Conservation (phyloP, 2,888 invertebrate species). For the Drosophila fungiperda region DNA sequence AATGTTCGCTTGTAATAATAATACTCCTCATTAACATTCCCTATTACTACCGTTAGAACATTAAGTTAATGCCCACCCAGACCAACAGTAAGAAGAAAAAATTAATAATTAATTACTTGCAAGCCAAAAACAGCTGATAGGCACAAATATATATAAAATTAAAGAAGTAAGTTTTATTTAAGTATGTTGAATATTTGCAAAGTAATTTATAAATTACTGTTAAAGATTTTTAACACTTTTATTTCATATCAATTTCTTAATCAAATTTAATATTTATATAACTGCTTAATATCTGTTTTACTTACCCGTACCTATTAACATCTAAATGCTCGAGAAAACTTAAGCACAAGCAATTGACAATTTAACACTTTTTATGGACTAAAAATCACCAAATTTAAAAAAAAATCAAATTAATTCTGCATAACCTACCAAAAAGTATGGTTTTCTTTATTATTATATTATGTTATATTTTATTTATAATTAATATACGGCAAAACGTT, state of each 20-base stretch:
- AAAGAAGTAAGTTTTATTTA: background rate
- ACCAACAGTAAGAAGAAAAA: constrained; percentile 9
- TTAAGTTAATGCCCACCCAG: too few relatives aligned
- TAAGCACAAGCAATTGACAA: background rate
- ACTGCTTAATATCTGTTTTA: too few relatives aligned
- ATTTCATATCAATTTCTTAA: background rate
- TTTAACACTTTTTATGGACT: background rate
- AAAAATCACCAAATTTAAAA: background rate
- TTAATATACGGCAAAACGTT: too few relatives aligned
- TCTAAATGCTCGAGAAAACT: too few relatives aligned
- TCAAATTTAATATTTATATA: background rate
- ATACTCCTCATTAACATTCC: constrained; percentile 19
- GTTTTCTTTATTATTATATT: too few relatives aligned
- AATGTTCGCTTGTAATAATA: constrained; percentile 53
- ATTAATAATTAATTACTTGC: constrained; percentile 71
- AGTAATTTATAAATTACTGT: too few relatives aligned
- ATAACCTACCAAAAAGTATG: too few relatives aligned
- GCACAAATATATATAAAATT: constrained; percentile 18
- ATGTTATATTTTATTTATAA: too few relatives aligned
- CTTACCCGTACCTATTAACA: background rate
- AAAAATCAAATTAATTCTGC: too few relatives aligned
- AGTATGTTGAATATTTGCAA: background rate
- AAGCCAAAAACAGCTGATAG: constrained; percentile 57
- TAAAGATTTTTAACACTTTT: background rate
- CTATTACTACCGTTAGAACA: too few relatives aligned